Evolutionary conservation across 2,888 invertebrate genomes (phyloP), one percentile per base, ranked within the genome.

Genomic region (Melanophora roralis): DNA sequence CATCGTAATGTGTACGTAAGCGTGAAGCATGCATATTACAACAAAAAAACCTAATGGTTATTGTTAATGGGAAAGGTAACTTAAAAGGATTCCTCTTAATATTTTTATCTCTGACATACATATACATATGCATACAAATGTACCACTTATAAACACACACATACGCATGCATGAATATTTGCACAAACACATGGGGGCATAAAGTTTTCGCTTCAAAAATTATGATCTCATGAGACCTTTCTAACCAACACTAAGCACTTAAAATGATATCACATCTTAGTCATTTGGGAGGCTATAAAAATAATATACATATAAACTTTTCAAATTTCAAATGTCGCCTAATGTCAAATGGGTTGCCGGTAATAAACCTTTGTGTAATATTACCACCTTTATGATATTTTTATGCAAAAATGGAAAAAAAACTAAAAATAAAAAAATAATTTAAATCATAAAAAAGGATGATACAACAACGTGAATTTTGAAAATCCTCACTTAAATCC

Each of bases 371-470:
- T 53, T 7, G 49, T 49, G 23, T 49, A n/a, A n/a, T 23, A 12
- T 49, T 23, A 49, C 32, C 32, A 53, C 53, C 53, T 53, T 53
- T 53, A 9, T 14, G 14, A 27, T 59, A 5, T 59, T 43, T 59
- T 43, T 59, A 27, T 23, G 16, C 14, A 27, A 53, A 53, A 53
- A 53, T 0, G 4, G 16, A 5, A 49, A 9, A 14, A 43, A 16
- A 40, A 43, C 40, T 40, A 27, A 19, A 12, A 59, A 59, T 43
- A 40, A 59, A 59, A 59, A 27, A 43, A 43, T n/a, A 59, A 59
- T 43, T 59, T 27, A 16, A 59, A 59, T 40, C 23, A 59, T 59
- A 43, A 67, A 53, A 19, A 19, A 62, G 19, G 34, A 45, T 36
- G 12, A 21, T 45, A 45, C 21, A 21, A 16, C 38, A 45, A 27